Evolutionary conservation across 2,888 invertebrate genomes (phyloP), one percentile per base, ranked within the genome.

Genomic region (Trichopria drosophilae): DNA sequence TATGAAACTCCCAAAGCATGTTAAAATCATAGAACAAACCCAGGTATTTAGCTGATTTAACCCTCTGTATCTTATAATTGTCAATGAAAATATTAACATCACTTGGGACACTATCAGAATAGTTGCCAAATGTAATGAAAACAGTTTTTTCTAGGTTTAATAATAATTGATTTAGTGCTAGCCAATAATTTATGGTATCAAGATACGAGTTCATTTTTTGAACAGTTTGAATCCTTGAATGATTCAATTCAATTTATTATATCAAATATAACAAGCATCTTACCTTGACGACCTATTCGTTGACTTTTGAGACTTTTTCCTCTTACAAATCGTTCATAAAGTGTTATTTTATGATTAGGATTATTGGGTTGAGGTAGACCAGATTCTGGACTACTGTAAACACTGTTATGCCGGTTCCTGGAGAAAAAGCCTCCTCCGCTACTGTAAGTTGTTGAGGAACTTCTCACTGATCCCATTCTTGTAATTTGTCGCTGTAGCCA

Each of bases 401-500:
- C 86, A 6, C 90, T 90, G 72, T 90, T 90, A 63, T 88, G 85
- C 1, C 90, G 82, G 63, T 87, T 86, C 45, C 90, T 79, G 9
- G 85, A 83, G 67, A 91, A 90, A 39, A 90, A 80, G 9, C 84
- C 84, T 3, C 81, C 81, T 3, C 86, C 85, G 1, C 90, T 90
- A 5, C 90, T 90, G 69, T 91, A 91, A 0, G 90, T 88, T 0
- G 91, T 91, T 1, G 90, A 90, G 1, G 90, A 88, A 26, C 91
- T 91, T 19, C 92, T 81, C 6, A 68, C 63, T 0, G 91, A 91
- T 2, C 91, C 91, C 85, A 92, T 89, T 61, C 90, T 79, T 9
- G 89, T 90, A 59, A 92, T 86, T 71, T 90, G 90, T 36, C 92
- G 81, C 61, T 88, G 88, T 64, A 93, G 86, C 92, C 92, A 92